Evolutionary conservation across 2,888 invertebrate genomes (phyloP).

Genomic region (Masnerella sp.): DNA sequence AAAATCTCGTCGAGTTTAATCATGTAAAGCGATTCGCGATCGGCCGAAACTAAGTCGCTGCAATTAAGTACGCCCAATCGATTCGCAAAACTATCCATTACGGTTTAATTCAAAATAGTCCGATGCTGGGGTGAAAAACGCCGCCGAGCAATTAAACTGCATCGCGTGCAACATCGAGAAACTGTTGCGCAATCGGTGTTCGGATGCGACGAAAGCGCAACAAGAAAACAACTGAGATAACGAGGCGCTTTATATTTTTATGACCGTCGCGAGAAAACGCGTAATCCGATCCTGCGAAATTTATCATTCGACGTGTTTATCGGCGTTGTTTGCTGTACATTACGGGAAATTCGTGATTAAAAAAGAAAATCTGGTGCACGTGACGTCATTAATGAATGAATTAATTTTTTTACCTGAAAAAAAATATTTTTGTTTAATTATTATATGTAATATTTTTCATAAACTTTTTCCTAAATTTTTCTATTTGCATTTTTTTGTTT

Average conservation of each 20-base stretch:
- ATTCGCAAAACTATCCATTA: slow-evolving; percentile 19
- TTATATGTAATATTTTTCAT: too few relatives aligned
- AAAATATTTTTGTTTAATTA: too few relatives aligned
- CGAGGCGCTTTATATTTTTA: slow-evolving; percentile 28
- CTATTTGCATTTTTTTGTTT: too few relatives aligned
- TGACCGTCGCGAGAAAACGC: slow-evolving; percentile 3
- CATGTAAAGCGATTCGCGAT: slow-evolving; percentile 24
- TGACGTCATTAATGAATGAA: too few relatives aligned
- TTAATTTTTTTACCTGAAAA: too few relatives aligned
- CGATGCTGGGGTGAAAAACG: slow-evolving; percentile 11
- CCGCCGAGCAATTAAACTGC: slow-evolving; percentile 14
- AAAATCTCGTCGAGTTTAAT: slow-evolving; percentile 4
- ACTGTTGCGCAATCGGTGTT: slow-evolving; percentile 16
- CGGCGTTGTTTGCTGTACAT: slow-evolving; percentile 15
- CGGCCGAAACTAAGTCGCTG: neutral
- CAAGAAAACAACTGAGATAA: slow-evolving; percentile 26
- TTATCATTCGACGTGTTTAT: slow-evolving; percentile 20
- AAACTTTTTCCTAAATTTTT: too few relatives aligned
- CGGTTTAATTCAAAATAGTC: slow-evolving; percentile 1
- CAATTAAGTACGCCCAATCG: slow-evolving; percentile 28
- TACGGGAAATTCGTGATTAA: too few relatives aligned
- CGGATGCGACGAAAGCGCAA: slow-evolving; percentile 6
- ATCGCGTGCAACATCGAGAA: slow-evolving; percentile 9
- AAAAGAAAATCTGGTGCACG: too few relatives aligned
- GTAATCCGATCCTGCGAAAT: slow-evolving; percentile 26